A percentile compares a stretch with the other conserved stretches of the same genome.
Conservation (phyloP, 2,888 invertebrate genomes). For the Gerris lacustris region DNA sequence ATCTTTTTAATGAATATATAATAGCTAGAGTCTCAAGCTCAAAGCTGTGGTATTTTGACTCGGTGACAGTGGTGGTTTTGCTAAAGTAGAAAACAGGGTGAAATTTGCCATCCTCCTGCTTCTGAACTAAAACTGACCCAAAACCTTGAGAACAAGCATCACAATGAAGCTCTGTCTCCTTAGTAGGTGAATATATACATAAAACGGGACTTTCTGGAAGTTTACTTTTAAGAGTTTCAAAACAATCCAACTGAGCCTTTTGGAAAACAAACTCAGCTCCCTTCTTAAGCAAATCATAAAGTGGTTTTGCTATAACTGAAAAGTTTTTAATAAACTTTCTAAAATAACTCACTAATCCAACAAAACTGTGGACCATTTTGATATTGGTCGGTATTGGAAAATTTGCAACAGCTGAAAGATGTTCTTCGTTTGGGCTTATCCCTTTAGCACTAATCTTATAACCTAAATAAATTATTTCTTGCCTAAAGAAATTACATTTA, state of each 20-base stretch:
- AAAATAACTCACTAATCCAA: slow-evolving; percentile 32
- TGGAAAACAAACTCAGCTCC: slow-evolving; percentile 29
- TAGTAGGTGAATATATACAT: slow-evolving; percentile 29
- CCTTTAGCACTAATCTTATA: slow-evolving; percentile 27
- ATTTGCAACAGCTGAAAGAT: slow-evolving; percentile 27
- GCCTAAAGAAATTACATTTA: slow-evolving; percentile 30
- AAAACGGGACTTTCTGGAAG: slow-evolving; percentile 25
- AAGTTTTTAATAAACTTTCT: slow-evolving; percentile 30
- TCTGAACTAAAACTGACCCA: slow-evolving; percentile 9
- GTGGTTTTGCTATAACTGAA: slow-evolving; percentile 30
- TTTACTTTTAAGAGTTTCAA: slow-evolving; percentile 27
- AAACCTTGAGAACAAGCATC: slow-evolving; percentile 12
- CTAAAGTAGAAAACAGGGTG: slow-evolving; percentile 17
- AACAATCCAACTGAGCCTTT: slow-evolving; percentile 26
- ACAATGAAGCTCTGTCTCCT: slow-evolving; percentile 27
- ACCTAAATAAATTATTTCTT: slow-evolving; percentile 28
- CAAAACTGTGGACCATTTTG: slow-evolving; percentile 29
- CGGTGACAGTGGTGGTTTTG: not conserved
- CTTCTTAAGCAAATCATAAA: slow-evolving; percentile 32
- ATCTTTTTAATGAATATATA: slow-evolving; percentile 2
- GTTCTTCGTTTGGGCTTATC: slow-evolving; percentile 28
- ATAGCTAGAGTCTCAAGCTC: slow-evolving; percentile 12
- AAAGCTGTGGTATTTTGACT: slow-evolving; percentile 13
- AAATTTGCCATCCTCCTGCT: slow-evolving; percentile 7
- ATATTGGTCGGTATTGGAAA: slow-evolving; percentile 29